Base-by-base conservation (phyloP, 2,888 invertebrate species). In the Pseudeuparius sepicola region DNA sequence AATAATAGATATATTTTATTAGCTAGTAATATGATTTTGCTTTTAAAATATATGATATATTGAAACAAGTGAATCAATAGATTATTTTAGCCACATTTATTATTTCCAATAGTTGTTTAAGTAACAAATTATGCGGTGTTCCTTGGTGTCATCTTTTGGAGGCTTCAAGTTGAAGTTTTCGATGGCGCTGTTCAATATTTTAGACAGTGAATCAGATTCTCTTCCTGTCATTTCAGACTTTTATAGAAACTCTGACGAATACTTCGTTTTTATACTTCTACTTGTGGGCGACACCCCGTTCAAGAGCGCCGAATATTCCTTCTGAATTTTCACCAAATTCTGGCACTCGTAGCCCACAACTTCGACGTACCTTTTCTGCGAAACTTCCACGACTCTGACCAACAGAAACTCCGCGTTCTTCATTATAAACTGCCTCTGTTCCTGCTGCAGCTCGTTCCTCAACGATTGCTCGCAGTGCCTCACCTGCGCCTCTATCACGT, bases 401-500 rank as follows among this genome's bases (percentile, higher is more conserved):
- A 78, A 64, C 43, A 81, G 69, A 65, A 78, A 88, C 57, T 71
- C 74, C 44, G 70, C 75, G 66, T 82, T 81, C 63, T 76, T 77
- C 54, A 69, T 65, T 48, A 75, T 65, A 49, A 75, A 65, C 42
- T 64, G 49, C 34, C 58, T 48, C 48, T 60, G 56, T 55, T 77
- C 73, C 34, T 61, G 57, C 41, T 66, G 65, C 42, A 67, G 67
- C 36, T 69, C 67, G 51, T 65, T 69, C 13, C 63, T 60, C n/a
- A 75, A 57, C 0, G 75, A 69, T 13, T 60, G 53, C 34, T 71
- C 70, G 20, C 77, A 59, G 54, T 78, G 75, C 52, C 69, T 71
- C 33, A 88, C 65, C 57, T 89, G 81, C 14, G 78, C 73, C 43
- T 75, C 74, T 57, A 87, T 78, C 34, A 88, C 76, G 33, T 77